Base-by-base conservation (phyloP, 2,113 vertebrate genomes). In the Athene noctua region DNA sequence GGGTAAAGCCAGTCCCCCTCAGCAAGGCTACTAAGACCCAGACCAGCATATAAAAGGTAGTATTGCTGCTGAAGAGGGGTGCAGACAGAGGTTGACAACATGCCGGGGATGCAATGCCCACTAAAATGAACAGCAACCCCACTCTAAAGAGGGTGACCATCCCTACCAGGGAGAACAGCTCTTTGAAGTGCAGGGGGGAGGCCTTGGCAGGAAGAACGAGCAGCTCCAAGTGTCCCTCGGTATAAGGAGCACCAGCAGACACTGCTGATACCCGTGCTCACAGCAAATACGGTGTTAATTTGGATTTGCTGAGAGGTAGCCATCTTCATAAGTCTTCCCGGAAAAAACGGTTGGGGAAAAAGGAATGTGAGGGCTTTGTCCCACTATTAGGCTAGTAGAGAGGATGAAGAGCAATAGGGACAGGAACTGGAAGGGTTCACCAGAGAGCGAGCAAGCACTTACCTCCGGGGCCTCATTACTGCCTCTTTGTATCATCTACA, bases 311-410 rank as follows among this genome's bases (percentile, higher is more conserved):
- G 42, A 61, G 32, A n/a, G 6, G 20, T 0, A 65, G 34, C 15
- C 32, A 32, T 15, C n/a, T 55, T 68, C 62, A 51, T 29, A 61
- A 84, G 4, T 17, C 23, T 86, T 80, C 36, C 40, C 25, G 55
- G n/a, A 42, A 58, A 80, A 65, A 29, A n/a, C 13, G 1, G 1
- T 0, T 1, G 29, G n/a, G 20, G 26, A 27, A n/a, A 52, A 55
- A 66, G 38, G 40, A 40, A 58, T 0, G 0, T 23, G 32, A 55
- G 49, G 16, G 15, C 16, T 38, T 80, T 42, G 34, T 80, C 58
- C 12, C 32, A 13, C 6, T 61, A 68, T 15, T 7, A 55, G 32
- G 36, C 63, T 77, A 63, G 42, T 57, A 57, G 32, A 80, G n/a
- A 80, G 20, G 17, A 77, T 32, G 17, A 80, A 36, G 19, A 93